phyloP scores from a whole-genome alignment of 2,113 vertebrate genomes.

The Ancistrus triradiatus region DNA sequence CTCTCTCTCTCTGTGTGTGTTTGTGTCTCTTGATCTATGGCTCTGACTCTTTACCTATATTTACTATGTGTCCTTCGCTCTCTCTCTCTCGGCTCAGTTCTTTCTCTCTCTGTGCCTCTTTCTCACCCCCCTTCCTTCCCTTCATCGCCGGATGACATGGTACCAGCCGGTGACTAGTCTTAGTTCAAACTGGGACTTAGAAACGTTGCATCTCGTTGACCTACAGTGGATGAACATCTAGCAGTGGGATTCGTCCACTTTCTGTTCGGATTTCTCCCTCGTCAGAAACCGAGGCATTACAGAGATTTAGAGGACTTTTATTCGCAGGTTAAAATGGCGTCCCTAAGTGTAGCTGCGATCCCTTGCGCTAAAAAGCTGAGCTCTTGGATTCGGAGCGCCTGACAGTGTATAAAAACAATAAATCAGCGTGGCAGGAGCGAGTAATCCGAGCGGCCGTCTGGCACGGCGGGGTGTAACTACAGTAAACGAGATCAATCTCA shows the following conservation, averaged over 20 bases:
- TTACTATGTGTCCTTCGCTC: slow-evolving; percentile 34
- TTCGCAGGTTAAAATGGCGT: too few species aligned
- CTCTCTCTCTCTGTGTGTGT: background rate
- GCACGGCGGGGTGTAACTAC: slow-evolving; percentile 23
- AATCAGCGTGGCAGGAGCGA: slow-evolving; percentile 14
- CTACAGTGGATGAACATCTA: too few species aligned
- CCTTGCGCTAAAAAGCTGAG: background rate
- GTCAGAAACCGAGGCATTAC: background rate
- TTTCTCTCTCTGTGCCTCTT: slow-evolving; percentile 4
- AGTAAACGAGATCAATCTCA: slow-evolving; percentile 38
- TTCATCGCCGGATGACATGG: background rate
- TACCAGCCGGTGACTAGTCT: slow-evolving; percentile 10
- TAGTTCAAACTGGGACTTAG: too few species aligned
- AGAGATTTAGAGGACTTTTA: too few species aligned
- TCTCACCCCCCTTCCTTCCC: slow-evolving; percentile 25
- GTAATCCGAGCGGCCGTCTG: slow-evolving; percentile 14
- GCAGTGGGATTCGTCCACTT: slow-evolving; percentile 29
- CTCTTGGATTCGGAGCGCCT: background rate
- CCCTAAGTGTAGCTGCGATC: background rate
- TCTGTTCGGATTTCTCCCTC: slow-evolving; percentile 15
- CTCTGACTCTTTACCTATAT: background rate
- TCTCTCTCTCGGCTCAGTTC: slow-evolving; percentile 27
- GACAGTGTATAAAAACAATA: background rate
- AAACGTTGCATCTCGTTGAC: too few species aligned
- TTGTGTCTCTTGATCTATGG: background rate